Evolutionary conservation across 2,888 invertebrate species (phyloP), one percentile per base, ranked within the genome.

Genomic region (Synergus itoensis): DNA sequence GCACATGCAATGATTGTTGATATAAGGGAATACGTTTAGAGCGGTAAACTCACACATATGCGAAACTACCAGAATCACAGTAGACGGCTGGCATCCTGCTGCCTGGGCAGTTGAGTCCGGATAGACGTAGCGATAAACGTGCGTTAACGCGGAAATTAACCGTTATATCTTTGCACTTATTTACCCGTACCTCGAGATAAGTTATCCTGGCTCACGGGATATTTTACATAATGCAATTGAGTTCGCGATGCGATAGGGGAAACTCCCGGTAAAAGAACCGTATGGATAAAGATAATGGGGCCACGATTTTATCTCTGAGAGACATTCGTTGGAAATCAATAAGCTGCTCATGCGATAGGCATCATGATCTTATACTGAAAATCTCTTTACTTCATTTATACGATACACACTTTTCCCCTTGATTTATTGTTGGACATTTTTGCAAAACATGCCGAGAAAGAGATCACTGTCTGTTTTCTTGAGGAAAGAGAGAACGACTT

Each of bases 131-230:
- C 89, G 91, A 91, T 90, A 91, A 90, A 86, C 89, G 87, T 86
- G 87, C 73, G 87, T 89, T 88, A 89, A 89, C 88, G 88, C 90
- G 91, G 91, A 91, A 91, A 91, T 90, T 88, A 91, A 91, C 91
- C 91, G 91, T 91, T 92, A 91, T 90, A 90, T 91, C 91, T 89
- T 89, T 89, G 89, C 91, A 90, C 90, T 90, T 89, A 89, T 90
- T 91, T 90, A 89, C 88, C 87, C 87, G 86, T 85, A 84, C 86
- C 82, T 84, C 53, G 82, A 84, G 85, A 85, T 85, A 84, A 84
- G 79, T 84, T 83, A 84, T 84, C 85, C 84, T 80, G 82, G 82
- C 83, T 81, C 82, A 78, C 81, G 77, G 83, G 84, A 86, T 86
- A 86, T 84, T 89, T 88, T 88, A 87, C 89, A 89, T 89, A 88